These are phyloP conservation scores for Rotaria macrura DNA, from an alignment of 2,888 invertebrate genomes.

Conservation along the genomic window DNA sequence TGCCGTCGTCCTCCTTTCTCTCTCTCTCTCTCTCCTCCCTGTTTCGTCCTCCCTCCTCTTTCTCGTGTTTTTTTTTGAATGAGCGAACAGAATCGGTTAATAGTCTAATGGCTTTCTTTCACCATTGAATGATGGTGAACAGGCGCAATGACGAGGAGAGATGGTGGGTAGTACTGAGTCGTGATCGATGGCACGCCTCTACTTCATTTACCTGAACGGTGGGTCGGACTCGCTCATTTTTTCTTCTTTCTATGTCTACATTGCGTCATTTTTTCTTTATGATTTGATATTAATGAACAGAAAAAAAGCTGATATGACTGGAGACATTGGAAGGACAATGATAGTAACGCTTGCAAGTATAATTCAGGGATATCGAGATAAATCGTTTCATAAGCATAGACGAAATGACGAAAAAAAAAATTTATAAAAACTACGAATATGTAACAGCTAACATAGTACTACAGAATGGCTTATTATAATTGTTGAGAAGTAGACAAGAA, in stretches of 20 bases:
- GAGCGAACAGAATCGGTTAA: neutral
- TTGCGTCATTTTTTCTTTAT: neutral
- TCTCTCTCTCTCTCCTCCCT: neutral
- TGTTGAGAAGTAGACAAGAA: no score
- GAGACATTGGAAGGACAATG: neutral
- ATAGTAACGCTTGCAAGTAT: neutral
- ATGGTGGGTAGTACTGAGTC: neutral
- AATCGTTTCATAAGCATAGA: neutral
- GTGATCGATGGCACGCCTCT: neutral
- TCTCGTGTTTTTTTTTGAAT: neutral
- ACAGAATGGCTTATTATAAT: no score
- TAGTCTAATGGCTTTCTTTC: neutral
- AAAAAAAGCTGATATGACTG: neutral
- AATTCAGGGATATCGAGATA: neutral
- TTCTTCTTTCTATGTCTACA: neutral
- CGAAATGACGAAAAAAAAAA: neutral
- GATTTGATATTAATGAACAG: conserved; percentile 3
- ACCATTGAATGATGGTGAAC: neutral
- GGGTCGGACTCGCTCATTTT: neutral
- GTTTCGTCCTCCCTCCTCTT: neutral
- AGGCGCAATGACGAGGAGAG: neutral
- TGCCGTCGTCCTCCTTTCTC: neutral
- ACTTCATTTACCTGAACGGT: conserved; percentile 1
- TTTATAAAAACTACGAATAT: neutral
- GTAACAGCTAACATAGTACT: neutral